Percentiles rank a stretch among this genome's conserved stretches.
phyloP scores from a whole-genome alignment of 2,113 vertebrate genomes.

The Holacanthus passer region DNA sequence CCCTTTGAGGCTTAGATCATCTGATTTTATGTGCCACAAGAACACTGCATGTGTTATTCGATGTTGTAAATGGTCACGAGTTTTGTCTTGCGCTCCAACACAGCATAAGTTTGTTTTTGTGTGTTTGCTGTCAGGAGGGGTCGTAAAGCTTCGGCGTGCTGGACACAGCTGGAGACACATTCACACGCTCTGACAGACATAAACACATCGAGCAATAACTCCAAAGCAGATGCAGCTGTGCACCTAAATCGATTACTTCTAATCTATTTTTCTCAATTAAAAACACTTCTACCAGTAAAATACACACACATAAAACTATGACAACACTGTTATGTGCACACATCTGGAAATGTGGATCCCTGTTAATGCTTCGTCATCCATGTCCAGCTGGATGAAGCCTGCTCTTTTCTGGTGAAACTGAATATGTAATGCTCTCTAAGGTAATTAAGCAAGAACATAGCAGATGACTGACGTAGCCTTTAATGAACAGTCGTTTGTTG shows the following conservation, averaged over 20 bases:
- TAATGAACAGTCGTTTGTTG: constrained; percentile 40
- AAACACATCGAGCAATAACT: constrained; percentile 31
- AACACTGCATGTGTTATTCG: background rate
- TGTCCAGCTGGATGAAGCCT: constrained; percentile 47
- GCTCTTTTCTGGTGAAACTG: constrained; percentile 6
- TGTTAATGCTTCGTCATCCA: constrained; percentile 34
- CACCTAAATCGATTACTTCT: constrained; percentile 5
- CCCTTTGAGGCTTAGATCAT: background rate
- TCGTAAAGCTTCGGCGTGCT: constrained; percentile 27
- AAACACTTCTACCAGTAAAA: constrained; percentile 54
- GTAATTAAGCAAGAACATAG: constrained; percentile 59
- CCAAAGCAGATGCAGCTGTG: constrained; percentile 37
- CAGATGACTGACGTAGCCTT: constrained; percentile 51
- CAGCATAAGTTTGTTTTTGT: background rate
- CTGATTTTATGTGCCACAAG: background rate
- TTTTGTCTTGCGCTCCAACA: background rate
- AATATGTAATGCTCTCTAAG: constrained; percentile 60
- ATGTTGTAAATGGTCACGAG: background rate
- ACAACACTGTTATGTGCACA: constrained; percentile 31
- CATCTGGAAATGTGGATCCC: constrained; percentile 57
- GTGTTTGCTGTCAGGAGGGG: constrained; percentile 5
- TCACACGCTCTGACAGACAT: constrained; percentile 20
- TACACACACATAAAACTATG: constrained; percentile 21
- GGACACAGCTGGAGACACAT: constrained; percentile 50
- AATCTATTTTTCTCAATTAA: constrained; percentile 18